These are phyloP conservation scores for Cataglyphis hispanica DNA, from an alignment of 1,140 invertebrate species.

Conservation along the genomic window DNA sequence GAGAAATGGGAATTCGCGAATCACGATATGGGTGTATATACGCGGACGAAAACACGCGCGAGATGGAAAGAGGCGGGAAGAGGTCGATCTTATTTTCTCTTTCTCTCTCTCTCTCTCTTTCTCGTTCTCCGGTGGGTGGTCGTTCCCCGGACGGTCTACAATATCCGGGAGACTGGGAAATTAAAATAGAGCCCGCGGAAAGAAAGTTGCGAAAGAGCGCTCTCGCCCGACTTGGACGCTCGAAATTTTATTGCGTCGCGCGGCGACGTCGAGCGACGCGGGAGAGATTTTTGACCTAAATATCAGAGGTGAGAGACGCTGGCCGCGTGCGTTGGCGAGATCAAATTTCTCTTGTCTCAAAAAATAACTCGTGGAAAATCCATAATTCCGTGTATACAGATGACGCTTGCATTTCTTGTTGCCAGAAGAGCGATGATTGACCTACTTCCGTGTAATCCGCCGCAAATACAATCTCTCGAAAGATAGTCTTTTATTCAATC, in stretches of 20 bases:
- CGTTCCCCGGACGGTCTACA: constrained; percentile 71
- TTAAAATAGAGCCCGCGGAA: constrained; percentile 79
- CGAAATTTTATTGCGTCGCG: constrained; percentile 76
- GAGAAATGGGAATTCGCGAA: background rate
- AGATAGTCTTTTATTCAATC: background rate
- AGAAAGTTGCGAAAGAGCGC: constrained; percentile 73
- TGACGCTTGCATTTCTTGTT: constrained; percentile 32
- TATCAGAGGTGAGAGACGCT: constrained; percentile 68
- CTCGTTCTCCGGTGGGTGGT: constrained; percentile 70
- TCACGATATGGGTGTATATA: background rate
- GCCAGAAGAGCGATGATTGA: background rate
- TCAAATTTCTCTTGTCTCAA: constrained; percentile 52
- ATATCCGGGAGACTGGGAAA: constrained; percentile 74
- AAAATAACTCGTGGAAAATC: constrained; percentile 52
- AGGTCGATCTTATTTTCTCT: background rate
- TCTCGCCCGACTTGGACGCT: constrained; percentile 64
- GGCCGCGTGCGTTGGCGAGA: constrained; percentile 43
- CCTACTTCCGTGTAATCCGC: background rate
- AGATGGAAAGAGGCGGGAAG: constrained; percentile 22
- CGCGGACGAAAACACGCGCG: background rate
- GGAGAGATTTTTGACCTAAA: constrained; percentile 84
- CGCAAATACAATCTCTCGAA: background rate
- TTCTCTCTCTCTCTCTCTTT: background rate
- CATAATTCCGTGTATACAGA: background rate
- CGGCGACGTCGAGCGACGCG: constrained; percentile 74